Conservation (phyloP, 2,888 invertebrate genomes). For the Philereme vetulata region DNA sequence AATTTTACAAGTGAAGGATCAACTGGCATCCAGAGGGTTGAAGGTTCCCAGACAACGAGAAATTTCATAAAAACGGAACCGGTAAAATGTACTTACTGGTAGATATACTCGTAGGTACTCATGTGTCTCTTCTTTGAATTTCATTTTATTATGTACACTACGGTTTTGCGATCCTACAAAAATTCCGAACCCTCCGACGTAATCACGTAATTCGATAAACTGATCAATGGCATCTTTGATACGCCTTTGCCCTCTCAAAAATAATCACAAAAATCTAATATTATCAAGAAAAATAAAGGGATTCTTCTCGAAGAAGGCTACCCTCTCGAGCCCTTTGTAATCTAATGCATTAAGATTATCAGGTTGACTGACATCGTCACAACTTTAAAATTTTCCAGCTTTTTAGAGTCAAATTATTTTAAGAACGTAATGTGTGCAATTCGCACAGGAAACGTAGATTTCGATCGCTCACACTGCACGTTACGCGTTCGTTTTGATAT, state of each 20-base stretch:
- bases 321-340: slow-evolving; percentile 65
- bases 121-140: slow-evolving; percentile 1
- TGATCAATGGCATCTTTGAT: slow-evolving; percentile 60
- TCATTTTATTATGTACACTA: slow-evolving; percentile 4
- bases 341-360: slow-evolving; percentile 77
- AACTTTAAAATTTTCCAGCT: slow-evolving; percentile 60
- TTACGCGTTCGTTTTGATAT: slow-evolving; percentile 53
- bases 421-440: slow-evolving; percentile 19
- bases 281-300: slow-evolving; percentile 67
- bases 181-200: slow-evolving; percentile 37
- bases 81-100: too few relatives aligned
- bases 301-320: slow-evolving; percentile 40
- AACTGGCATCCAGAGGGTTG: too few relatives aligned
- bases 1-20: slow-evolving; percentile 5
- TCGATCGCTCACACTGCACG: slow-evolving; percentile 50
- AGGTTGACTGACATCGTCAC: slow-evolving; percentile 67
- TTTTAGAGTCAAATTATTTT: slow-evolving; percentile 37
- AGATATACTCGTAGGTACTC: background rate
- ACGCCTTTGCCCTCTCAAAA: slow-evolving; percentile 62
- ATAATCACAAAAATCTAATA: slow-evolving; percentile 72
- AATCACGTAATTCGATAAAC: slow-evolving; percentile 59
- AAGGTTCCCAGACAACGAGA: too few relatives aligned
- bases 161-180: slow-evolving; percentile 21
- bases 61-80: too few relatives aligned
- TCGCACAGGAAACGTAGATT: slow-evolving; percentile 45